Evolutionary conservation across 1,140 invertebrate genomes (phyloP).

Genomic region (Drosophila ambigua): DNA sequence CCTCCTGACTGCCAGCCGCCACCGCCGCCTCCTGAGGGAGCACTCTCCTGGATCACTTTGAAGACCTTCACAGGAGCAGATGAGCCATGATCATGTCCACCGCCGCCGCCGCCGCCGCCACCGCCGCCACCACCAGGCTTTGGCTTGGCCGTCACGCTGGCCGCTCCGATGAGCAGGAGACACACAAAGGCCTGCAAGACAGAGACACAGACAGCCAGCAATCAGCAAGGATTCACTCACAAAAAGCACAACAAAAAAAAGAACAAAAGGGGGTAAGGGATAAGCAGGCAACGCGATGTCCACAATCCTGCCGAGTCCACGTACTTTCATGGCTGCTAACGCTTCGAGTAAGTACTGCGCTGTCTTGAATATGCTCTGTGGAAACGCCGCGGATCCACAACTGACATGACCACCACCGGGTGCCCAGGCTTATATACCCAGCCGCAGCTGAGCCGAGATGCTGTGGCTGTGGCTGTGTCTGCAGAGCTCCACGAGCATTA

Average conservation of each 20-base stretch:
- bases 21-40: slow-evolving; percentile 45
- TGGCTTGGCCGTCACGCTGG: slow-evolving; percentile 72
- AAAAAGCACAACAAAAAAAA: slow-evolving; percentile 15
- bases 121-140: slow-evolving; percentile 62
- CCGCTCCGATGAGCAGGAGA: slow-evolving; percentile 71
- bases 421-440: slow-evolving; percentile 57
- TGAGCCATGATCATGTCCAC: neutral
- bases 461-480: neutral
- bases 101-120: slow-evolving; percentile 55
- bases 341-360: slow-evolving; percentile 31
- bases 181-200: slow-evolving; percentile 71
- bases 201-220: neutral
- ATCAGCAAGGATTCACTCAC: neutral
- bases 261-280: neutral
- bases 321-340: slow-evolving; percentile 69
- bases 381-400: slow-evolving; percentile 59
- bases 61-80: too few species aligned
- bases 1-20: slow-evolving; percentile 45
- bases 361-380: slow-evolving; percentile 26
- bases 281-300: neutral
- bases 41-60: slow-evolving; percentile 48
- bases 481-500: slow-evolving; percentile 24
- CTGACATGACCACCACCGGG: slow-evolving; percentile 64
- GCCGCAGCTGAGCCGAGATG: neutral
- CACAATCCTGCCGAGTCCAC: slow-evolving; percentile 10